Base-by-base conservation (phyloP, 2,888 invertebrate genomes). In the Polyommatus iphigenia region DNA sequence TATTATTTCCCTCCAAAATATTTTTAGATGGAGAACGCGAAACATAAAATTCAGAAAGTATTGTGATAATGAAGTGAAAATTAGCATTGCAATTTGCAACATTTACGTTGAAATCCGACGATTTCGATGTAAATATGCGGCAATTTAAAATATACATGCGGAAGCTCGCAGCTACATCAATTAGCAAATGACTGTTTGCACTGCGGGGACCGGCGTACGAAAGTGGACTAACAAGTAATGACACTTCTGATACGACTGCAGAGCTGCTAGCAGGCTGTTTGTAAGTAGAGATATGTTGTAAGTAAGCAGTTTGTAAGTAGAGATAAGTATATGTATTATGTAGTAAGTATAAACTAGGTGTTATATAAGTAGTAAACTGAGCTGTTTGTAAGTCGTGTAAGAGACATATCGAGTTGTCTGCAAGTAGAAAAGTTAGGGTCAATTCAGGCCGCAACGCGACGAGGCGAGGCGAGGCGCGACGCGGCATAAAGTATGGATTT, bases 161-260 rank as follows among this genome's bases (percentile, higher is more conserved):
- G 67, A 67, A 29, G 67, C 67, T 67, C 67, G 29, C 67, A 2
- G 67, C 46, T 73, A 54, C 77, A 71, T 77, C 71, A 77, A 77
- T 77, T 77, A 77, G 77, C 77, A 71, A 77, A 77, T 77, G 71
- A 71, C 77, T 77, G 71, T 77, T 77, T 71, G 71, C 77, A 54
- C 77, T 50, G 29, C 54, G 20, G 67, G 15, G 67, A 67, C 67
- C 32, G 67, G 29, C 13, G 32, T 7, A 67, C 67, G 67, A 67
- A 32, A 18, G 67, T 46, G 73, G 73, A 73, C 73, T 73, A 41
- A 73, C 73, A 73, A 73, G 73, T 46, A 73, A 46, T 73, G 46
- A 73, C 46, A 41, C 46, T 24, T 13, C 41, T 15, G 46, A 20
- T 41, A 46, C n/a, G n/a, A 24, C 5, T 24, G 24, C 62, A 59